These are phyloP conservation scores for Alouatta palliata DNA, from an alignment of 2,113 vertebrate species.

Conservation along the genomic window DNA sequence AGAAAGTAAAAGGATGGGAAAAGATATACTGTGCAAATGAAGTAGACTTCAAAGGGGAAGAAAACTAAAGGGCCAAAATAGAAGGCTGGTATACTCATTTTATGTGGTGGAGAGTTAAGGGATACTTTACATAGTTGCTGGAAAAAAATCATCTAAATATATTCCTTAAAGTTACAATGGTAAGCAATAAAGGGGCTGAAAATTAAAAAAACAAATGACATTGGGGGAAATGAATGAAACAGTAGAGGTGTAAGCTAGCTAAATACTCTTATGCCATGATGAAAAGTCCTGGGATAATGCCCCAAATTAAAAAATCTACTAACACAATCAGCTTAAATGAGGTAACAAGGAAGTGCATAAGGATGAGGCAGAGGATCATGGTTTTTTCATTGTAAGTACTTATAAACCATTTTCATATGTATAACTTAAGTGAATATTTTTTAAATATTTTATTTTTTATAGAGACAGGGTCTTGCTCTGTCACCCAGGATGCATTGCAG, in stretches of 20 bases:
- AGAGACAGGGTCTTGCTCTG: no score
- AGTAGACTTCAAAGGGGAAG: not conserved
- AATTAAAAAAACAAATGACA: not conserved
- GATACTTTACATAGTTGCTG: not conserved
- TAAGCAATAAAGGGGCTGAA: not conserved
- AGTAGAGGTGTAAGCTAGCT: not conserved
- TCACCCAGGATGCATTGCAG: no score
- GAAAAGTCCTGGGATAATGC: constrained; percentile 11
- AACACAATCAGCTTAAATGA: not conserved
- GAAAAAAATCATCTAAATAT: constrained; percentile 30
- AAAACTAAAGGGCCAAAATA: not conserved
- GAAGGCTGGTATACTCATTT: not conserved
- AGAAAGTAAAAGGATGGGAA: constrained; percentile 33
- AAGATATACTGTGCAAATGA: constrained; percentile 18
- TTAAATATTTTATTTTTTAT: no score
- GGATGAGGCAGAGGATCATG: not conserved
- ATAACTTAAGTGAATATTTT: constrained; percentile 30
- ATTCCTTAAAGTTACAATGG: constrained; percentile 22
- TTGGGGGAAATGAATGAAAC: not conserved
- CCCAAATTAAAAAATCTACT: constrained; percentile 12
- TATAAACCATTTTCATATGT: not conserved
- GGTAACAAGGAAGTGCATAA: not conserved
- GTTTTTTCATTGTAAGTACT: constrained; percentile 7
- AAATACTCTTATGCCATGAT: not conserved
- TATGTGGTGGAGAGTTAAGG: not conserved